A percentile compares a stretch with the other conserved stretches of the same genome.
Evolutionary conservation across 2,888 invertebrate species (phyloP).

Genomic region (Stomorhina lunata): DNA sequence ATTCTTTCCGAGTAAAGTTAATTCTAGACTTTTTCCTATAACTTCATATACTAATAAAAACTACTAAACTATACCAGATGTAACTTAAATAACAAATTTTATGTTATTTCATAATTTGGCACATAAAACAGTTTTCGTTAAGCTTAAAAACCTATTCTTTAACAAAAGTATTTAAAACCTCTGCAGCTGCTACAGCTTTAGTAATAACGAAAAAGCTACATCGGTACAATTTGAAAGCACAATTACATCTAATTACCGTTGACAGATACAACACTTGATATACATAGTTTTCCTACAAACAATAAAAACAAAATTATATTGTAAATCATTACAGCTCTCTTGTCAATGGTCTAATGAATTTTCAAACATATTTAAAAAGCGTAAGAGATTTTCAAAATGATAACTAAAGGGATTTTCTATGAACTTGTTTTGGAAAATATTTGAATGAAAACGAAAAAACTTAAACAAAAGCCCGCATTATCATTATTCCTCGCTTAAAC

Average conservation of each 20-base stretch:
- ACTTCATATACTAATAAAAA: too few relatives aligned
- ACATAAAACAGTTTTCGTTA: too few relatives aligned
- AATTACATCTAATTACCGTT: background rate
- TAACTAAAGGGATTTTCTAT: conserved; percentile 30
- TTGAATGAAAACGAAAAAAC: conserved; percentile 5
- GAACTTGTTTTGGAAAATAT: conserved; percentile 16
- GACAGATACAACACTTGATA: conserved; percentile 10
- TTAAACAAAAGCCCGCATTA: conserved; percentile 51
- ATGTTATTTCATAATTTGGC: too few relatives aligned
- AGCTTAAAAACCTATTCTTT: too few relatives aligned
- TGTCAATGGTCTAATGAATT: background rate
- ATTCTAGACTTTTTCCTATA: too few relatives aligned
- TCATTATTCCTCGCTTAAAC: conserved; percentile 27
- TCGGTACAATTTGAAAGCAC: background rate
- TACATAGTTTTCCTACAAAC: background rate
- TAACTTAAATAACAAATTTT: too few relatives aligned
- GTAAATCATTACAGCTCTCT: background rate
- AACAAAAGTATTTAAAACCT: too few relatives aligned
- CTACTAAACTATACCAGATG: too few relatives aligned
- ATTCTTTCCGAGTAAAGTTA: too few relatives aligned
- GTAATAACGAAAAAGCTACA: background rate
- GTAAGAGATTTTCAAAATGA: conserved; percentile 13
- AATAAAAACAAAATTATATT: background rate
- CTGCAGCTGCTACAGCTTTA: background rate
- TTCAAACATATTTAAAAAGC: conserved; percentile 17